These are phyloP conservation scores for Sisyra terminalis DNA, from an alignment of 2,888 invertebrate genomes.

Conservation along the genomic window DNA sequence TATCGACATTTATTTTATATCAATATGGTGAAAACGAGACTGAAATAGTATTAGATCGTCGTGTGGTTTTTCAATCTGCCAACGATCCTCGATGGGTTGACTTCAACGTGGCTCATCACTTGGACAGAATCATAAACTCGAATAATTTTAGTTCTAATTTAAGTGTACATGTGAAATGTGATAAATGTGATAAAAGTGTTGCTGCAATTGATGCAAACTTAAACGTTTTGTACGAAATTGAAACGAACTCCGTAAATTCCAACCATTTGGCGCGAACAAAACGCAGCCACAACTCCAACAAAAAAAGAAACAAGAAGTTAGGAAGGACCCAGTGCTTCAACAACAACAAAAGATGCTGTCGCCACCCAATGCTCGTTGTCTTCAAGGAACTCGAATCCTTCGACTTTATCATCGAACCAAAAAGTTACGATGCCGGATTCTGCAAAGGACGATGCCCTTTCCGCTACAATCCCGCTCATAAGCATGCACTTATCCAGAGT, in stretches of 20 bases:
- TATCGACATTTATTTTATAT: too few relatives aligned
- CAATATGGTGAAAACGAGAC: too few relatives aligned
- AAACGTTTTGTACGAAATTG: constrained; percentile 1
- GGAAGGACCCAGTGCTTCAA: constrained; percentile 10
- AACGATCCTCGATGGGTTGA: constrained; percentile 38
- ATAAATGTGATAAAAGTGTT: constrained; percentile 24
- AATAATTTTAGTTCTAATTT: too few relatives aligned
- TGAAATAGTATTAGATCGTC: too few relatives aligned
- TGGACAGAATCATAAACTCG: too few relatives aligned
- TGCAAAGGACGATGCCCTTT: constrained; percentile 53
- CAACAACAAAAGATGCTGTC: constrained; percentile 40
- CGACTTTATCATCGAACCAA: constrained; percentile 50
- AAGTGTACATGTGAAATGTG: constrained; percentile 30
- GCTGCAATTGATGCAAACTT: constrained; percentile 8
- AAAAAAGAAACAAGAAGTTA: constrained; percentile 15
- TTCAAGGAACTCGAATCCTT: constrained; percentile 41
- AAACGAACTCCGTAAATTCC: constrained; percentile 17
- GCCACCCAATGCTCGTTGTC: constrained; percentile 45
- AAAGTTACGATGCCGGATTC: constrained; percentile 50
- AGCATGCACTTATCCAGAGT: constrained; percentile 52
- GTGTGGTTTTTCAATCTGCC: constrained; percentile 20
- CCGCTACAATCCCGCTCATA: constrained; percentile 49
- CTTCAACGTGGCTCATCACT: constrained; percentile 31
- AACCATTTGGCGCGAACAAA: constrained; percentile 23
- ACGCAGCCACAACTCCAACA: constrained; percentile 21